Evolutionary conservation across 2,797 vertebrate genomes (phyloP).

Genomic region (Pipistrellus nathusii): DNA sequence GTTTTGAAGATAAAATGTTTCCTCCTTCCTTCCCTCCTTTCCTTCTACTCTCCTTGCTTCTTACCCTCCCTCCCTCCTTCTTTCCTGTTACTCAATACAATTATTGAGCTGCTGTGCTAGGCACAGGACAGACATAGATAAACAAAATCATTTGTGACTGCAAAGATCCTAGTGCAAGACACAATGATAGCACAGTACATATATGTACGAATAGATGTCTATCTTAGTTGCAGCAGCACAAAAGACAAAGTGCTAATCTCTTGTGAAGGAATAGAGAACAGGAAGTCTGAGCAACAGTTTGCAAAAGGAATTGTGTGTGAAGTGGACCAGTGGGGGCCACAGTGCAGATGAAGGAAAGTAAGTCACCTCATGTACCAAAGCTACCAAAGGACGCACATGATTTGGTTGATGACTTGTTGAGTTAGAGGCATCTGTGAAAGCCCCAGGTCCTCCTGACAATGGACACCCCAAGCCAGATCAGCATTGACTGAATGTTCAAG

Average conservation of each 20-base stretch:
- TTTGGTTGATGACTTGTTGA: background rate
- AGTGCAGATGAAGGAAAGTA: background rate
- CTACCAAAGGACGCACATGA: background rate
- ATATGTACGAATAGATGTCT: background rate
- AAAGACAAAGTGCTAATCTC: background rate
- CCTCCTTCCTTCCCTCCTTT: background rate
- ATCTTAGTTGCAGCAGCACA: background rate
- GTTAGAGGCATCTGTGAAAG: background rate
- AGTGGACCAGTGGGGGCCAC: background rate
- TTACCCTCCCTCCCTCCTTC: rapidly evolving
- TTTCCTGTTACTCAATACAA: background rate
- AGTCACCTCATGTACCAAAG: background rate
- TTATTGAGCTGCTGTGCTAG: background rate
- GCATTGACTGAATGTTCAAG: background rate
- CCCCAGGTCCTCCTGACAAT: background rate
- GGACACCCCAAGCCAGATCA: background rate
- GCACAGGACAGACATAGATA: background rate
- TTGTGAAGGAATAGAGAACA: background rate
- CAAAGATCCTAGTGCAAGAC: background rate
- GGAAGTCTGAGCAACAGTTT: background rate
- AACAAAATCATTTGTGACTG: constrained; percentile 12
- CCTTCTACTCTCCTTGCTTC: background rate
- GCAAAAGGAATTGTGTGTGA: background rate
- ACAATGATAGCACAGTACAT: background rate
- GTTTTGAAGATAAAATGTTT: background rate